These are phyloP conservation scores for Ondatra zibethicus DNA, from an alignment of 2,113 vertebrate species.

Conservation along the genomic window DNA sequence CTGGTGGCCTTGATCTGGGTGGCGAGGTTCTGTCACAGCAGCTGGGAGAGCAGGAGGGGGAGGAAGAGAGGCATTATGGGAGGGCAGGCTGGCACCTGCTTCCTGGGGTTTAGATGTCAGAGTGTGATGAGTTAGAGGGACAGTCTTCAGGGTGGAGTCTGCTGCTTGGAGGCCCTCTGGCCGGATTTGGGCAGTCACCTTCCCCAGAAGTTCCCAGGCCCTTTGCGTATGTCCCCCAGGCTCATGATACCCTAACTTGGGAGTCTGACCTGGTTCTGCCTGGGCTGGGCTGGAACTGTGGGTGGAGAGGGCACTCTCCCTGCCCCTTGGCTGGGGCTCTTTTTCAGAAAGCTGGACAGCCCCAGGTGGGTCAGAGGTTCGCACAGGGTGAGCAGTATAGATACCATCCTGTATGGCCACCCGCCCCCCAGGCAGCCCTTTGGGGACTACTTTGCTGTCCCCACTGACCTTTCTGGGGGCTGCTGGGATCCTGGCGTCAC, in stretches of 20 bases:
- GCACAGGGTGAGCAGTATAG: constrained; percentile 84
- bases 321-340: neutral
- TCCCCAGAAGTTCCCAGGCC: constrained; percentile 44
- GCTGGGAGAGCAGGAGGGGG: constrained; percentile 90
- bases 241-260: neutral
- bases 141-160: constrained; percentile 91
- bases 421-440: constrained; percentile 84
- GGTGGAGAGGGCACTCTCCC: neutral
- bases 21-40: constrained; percentile 84
- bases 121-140: neutral
- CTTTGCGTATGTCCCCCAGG: neutral
- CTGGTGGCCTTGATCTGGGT: constrained; percentile 59
- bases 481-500: constrained; percentile 81
- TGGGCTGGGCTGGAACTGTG: constrained; percentile 72
- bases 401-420: constrained; percentile 85
- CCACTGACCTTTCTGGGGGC: constrained; percentile 96
- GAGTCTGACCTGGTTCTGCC: constrained; percentile 33
- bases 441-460: constrained; percentile 86
- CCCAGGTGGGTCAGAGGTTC: constrained; percentile 77
- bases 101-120: constrained; percentile 70
- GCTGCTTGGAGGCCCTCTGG: constrained; percentile 31
- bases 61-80: constrained; percentile 87
- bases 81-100: constrained; percentile 75
- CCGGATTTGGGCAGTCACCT: neutral
- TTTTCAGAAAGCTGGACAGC: constrained; percentile 57